Percentiles rank a stretch among this genome's conserved stretches.
Evolutionary conservation across 2,113 vertebrate species (phyloP).

Genomic region (Brachionichthys hirsutus): DNA sequence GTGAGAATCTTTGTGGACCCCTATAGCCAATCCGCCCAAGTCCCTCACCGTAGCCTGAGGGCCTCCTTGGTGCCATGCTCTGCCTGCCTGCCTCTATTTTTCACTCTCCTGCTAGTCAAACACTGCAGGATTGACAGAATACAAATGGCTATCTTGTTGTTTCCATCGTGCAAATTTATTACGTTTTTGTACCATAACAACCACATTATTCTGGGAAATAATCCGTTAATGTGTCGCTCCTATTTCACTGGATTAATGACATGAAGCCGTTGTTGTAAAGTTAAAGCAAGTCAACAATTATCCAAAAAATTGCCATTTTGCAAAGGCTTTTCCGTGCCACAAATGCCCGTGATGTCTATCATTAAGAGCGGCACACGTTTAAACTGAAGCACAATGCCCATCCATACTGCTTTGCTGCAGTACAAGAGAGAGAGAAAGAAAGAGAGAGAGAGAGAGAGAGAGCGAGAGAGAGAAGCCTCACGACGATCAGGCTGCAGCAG

Average conservation of each 20-base stretch:
- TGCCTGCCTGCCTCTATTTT: constrained; percentile 49
- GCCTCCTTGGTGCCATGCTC: constrained; percentile 46
- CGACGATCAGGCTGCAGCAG: constrained; percentile 28
- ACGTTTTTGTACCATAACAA: too few species aligned
- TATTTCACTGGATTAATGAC: too few species aligned
- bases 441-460: too few species aligned
- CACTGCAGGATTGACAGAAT: constrained; percentile 19
- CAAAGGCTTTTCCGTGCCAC: too few species aligned
- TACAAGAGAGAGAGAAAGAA: too few species aligned
- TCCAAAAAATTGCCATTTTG: too few species aligned
- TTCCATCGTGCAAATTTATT: not conserved
- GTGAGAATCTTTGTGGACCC: constrained; percentile 44
- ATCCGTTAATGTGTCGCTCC: too few species aligned
- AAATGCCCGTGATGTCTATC: not conserved
- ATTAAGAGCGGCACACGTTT: constrained; percentile 24
- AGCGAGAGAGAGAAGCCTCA: not conserved
- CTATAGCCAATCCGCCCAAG: constrained; percentile 52
- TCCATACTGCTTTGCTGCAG: constrained; percentile 47
- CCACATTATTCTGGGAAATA: too few species aligned
- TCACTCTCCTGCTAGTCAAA: constrained; percentile 38
- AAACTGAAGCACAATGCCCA: constrained; percentile 42
- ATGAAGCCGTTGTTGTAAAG: too few species aligned
- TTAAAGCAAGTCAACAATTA: too few species aligned
- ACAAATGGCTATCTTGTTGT: constrained; percentile 12
- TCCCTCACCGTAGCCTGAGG: constrained; percentile 56